Percentiles rank a stretch among this genome's conserved stretches.
phyloP scores from a whole-genome alignment of 2,888 invertebrate species.

The Sialis lutaria region DNA sequence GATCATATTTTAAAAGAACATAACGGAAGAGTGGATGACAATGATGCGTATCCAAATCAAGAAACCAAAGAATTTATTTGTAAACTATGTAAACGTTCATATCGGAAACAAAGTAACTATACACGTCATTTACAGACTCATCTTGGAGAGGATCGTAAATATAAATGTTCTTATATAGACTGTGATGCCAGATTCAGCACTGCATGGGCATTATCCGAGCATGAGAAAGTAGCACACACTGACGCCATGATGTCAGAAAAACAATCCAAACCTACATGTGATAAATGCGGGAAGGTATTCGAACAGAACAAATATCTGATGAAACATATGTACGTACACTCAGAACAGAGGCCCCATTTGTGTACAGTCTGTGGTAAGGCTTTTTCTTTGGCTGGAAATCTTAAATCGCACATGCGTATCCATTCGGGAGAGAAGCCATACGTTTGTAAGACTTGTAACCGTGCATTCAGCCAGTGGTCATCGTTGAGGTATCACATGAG shows the following conservation, averaged over 20 bases:
- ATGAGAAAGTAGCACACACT: neutral
- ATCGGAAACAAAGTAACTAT: neutral
- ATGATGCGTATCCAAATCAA: neutral
- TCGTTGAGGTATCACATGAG: neutral
- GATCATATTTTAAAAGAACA: no score
- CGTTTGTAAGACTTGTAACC: neutral
- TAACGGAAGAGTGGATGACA: no score
- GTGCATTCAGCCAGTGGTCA: neutral
- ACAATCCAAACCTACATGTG: neutral
- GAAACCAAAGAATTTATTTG: neutral
- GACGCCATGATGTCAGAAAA: neutral
- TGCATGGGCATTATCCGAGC: neutral
- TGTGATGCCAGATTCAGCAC: neutral
- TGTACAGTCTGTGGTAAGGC: conserved; percentile 1
- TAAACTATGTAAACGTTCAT: no score
- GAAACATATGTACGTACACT: neutral
- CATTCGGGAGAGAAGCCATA: conserved; percentile 1
- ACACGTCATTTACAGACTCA: no score
- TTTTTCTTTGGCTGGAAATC: neutral
- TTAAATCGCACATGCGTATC: neutral
- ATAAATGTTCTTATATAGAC: no score
- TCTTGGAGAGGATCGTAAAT: neutral
- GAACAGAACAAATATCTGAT: neutral
- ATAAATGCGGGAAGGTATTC: neutral
- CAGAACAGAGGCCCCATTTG: neutral